Evolutionary conservation across 2,113 vertebrate species (phyloP), one percentile per base, ranked within the genome.

Genomic region (Nicator chloris): DNA sequence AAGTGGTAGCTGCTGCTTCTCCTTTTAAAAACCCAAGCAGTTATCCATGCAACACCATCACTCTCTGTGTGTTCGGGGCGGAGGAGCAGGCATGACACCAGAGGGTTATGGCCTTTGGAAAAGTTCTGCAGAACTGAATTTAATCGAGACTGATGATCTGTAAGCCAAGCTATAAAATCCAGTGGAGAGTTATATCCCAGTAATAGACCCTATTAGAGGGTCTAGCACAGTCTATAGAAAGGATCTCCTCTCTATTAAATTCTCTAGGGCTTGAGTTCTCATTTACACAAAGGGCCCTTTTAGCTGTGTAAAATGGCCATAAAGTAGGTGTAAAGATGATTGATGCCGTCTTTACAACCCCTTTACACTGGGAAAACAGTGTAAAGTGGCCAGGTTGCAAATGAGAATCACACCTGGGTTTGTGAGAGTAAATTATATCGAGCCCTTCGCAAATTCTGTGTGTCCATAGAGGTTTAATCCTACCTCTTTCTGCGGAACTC

Each of bases 311-410:
- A 94, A 96, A 95, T 71, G 88, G 86, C 82, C 82, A 88, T 93
- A 90, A 95, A 95, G 82, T 88, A 90, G 85, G 90, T 93, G 90
- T 82, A 94, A 92, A 96, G 89, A 93, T 94, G 95, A 97, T 95
- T 90, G 94, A 96, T 94, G 92, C 42, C 4, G 0, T 70, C 91
- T 87, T 89, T 95, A 95, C 59, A 94, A 82, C 82, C 49, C 69
- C 51, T 93, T 92, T 90, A 71, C 90, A 68, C 88, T 82, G 57
- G 24, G 65, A 94, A 95, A 97, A 93, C 71, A 86, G 85, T 77
- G 76, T 83, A 81, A 93, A 97, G 94, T 95, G 90, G 90, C 60
- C 68, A 60, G 85, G 61, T 93, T 95, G 80, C 76, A 95, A 96
- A 96, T 95, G 85, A 94, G 79, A 90, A 94, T 95, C 88, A 64